phyloP scores from a whole-genome alignment of 1,140 invertebrate genomes.

The Cyrtorhinus lividipennis region DNA sequence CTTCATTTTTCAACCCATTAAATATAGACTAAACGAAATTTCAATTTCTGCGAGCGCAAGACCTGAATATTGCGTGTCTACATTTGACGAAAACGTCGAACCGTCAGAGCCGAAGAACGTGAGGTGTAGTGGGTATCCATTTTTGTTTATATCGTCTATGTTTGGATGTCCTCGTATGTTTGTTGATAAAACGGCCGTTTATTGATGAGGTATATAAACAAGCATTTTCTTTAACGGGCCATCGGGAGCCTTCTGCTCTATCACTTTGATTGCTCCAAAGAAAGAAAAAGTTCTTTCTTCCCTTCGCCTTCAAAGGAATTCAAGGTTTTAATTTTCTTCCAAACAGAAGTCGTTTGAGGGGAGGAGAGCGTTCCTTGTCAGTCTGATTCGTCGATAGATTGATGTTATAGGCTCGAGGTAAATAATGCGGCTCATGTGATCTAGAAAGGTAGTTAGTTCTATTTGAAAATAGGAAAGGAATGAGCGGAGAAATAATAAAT shows the following conservation, averaged over 20 bases:
- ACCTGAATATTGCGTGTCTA: too few relatives aligned
- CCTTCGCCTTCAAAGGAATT: neutral
- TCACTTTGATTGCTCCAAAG: slow-evolving; percentile 4
- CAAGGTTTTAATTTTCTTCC: neutral
- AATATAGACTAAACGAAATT: too few relatives aligned
- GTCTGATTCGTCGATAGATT: neutral
- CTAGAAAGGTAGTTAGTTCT: neutral
- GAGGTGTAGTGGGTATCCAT: neutral
- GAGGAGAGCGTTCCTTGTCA: neutral
- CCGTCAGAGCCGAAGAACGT: too few relatives aligned
- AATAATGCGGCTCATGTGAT: too few relatives aligned
- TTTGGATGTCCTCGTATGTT: neutral
- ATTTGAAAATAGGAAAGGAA: neutral
- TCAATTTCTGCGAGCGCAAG: too few relatives aligned
- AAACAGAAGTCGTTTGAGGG: too few relatives aligned
- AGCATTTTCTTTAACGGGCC: slow-evolving; percentile 6
- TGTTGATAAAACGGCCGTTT: slow-evolving; percentile 9
- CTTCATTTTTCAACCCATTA: too few relatives aligned
- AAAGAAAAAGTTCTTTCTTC: too few relatives aligned
- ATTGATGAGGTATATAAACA: slow-evolving; percentile 6
- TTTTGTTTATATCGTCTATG: neutral
- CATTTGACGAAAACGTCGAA: too few relatives aligned
- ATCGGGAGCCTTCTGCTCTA: slow-evolving; percentile 7
- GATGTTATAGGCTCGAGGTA: neutral
- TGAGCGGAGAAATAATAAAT: neutral